phyloP scores from a whole-genome alignment of 2,113 vertebrate species.

The Pithys albifrons region DNA sequence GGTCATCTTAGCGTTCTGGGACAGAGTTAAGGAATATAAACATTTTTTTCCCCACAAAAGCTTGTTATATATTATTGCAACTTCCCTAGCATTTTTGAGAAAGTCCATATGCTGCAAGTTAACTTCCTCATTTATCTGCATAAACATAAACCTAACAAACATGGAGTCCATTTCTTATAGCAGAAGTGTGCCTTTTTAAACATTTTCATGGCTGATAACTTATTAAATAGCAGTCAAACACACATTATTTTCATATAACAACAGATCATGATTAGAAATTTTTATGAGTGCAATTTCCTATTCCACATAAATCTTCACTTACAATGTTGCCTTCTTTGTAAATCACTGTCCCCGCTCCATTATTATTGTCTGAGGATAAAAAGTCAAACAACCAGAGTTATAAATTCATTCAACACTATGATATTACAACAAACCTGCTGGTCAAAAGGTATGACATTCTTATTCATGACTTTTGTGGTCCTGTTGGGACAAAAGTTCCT shows the following conservation, averaged over 20 bases:
- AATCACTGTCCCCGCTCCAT: neutral
- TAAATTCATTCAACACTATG: neutral
- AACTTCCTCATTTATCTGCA: neutral
- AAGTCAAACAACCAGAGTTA: neutral
- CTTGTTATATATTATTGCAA: neutral
- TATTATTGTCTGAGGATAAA: conserved; percentile 1
- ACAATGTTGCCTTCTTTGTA: neutral
- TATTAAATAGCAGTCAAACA: neutral
- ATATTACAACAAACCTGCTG: neutral
- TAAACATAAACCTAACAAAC: neutral
- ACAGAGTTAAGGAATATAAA: neutral
- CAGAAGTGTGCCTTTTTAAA: neutral
- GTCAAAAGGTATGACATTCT: neutral
- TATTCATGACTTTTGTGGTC: neutral
- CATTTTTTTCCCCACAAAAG: neutral
- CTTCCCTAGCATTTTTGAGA: neutral
- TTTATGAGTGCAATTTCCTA: neutral
- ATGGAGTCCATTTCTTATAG: neutral
- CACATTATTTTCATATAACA: neutral
- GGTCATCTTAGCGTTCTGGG: neutral
- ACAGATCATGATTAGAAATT: neutral
- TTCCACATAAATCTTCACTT: neutral
- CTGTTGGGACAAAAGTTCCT: neutral
- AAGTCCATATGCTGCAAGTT: neutral
- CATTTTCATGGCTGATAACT: neutral